Base-by-base conservation (phyloP, 2,113 vertebrate species). In the Indri indri region DNA sequence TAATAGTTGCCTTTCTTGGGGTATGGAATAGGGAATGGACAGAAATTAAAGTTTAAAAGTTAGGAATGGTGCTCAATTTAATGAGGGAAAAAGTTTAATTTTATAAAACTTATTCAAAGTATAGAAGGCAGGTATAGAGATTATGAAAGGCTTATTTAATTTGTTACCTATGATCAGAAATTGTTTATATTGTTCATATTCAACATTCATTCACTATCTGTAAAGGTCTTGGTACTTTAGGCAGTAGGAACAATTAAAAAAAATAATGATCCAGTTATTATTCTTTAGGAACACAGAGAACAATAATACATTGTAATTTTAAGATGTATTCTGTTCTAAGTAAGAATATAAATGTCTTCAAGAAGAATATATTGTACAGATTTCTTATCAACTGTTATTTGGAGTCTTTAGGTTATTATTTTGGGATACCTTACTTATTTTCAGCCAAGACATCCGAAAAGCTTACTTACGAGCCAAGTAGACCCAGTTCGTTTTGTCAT, bases 1-100 rank as follows among this genome's bases (percentile, higher is more conserved):
- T 59, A 82, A 22, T 88, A 94, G 52, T 88, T 84, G 42, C 10
- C 34, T 84, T 91, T 54, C 82, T 85, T 88, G 17, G 22, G 10
- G 37, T 59, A 52, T 80, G 52, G 20, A 76, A 74, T 84, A 84
- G 96, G 30, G 11, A 34, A n/a, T 93, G 30, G n/a, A 8, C 16
- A 95, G 42, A 47, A 94, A 90, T 81, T 61, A 45, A 73, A 94
- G 34, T 76, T 97, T 54, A 81, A 87, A 71, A 47, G 54, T 61
- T 95, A 91, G 22, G 9, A 96, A 86, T 90, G 14, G 34, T 92
- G 10, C n/a, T 96, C 50, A 92, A 10, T 95, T 90, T 93, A 79
- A 79, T 70, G 17, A 85, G 18, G 25, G 77, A 93, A 65, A 86
- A 95, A 50, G 14, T 88, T 95, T 57, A 84, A 57, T 45, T 91